Evolutionary conservation across 2,888 invertebrate genomes (phyloP).

Genomic region (Homarus gammarus): DNA sequence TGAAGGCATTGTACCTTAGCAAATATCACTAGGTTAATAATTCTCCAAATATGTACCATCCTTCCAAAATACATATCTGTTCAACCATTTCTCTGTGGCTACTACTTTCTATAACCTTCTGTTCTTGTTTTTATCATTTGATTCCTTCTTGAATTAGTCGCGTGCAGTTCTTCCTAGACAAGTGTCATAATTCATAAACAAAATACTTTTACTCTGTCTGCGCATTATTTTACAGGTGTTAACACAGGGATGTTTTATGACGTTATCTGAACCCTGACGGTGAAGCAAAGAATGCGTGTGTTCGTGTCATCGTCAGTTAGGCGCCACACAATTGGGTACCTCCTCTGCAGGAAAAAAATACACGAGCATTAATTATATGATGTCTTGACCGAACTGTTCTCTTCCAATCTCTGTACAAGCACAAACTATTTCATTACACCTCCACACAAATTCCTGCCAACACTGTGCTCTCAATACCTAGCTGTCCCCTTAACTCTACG

Average conservation of each 20-base stretch:
- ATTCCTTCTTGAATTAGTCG: too few species aligned
- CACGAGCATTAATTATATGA: neutral
- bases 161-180: neutral
- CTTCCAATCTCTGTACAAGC: neutral
- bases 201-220: neutral
- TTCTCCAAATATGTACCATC: too few species aligned
- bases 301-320: slow-evolving; percentile 39
- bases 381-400: neutral
- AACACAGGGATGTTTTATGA: neutral
- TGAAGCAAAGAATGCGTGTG: slow-evolving; percentile 55
- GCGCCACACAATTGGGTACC: slow-evolving; percentile 57
- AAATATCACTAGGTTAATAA: too few species aligned
- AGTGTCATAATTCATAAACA: neutral
- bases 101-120: too few species aligned
- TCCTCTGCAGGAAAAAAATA: slow-evolving; percentile 36
- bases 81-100: too few species aligned
- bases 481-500: too few species aligned
- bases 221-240: neutral
- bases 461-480: neutral
- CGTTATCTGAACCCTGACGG: slow-evolving; percentile 36
- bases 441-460: neutral
- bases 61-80: too few species aligned
- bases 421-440: neutral
- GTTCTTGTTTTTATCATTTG: too few species aligned
- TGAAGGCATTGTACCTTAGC: too few species aligned